Evolutionary conservation across 1,140 invertebrate genomes (phyloP).

Genomic region (Limonius californicus): DNA sequence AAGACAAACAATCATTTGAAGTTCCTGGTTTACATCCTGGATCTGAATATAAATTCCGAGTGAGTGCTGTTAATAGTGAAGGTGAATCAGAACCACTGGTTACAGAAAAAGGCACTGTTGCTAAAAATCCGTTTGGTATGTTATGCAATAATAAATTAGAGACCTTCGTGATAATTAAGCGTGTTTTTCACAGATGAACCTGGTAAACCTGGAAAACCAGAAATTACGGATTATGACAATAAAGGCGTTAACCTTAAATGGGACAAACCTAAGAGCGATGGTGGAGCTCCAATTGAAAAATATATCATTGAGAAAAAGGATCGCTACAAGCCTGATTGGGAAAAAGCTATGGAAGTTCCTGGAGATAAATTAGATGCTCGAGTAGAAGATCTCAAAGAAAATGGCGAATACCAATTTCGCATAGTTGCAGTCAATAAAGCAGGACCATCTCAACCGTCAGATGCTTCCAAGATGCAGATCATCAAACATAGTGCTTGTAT

Average conservation of each 20-base stretch:
- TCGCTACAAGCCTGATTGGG: slow-evolving; percentile 73
- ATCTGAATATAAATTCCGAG: slow-evolving; percentile 93
- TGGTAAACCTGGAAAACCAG: slow-evolving; percentile 83
- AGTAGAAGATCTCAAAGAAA: slow-evolving; percentile 84
- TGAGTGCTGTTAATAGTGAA: slow-evolving; percentile 92
- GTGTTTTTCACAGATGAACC: slow-evolving; percentile 62
- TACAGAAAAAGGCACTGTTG: slow-evolving; percentile 77
- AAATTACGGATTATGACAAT: slow-evolving; percentile 90
- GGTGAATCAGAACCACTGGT: slow-evolving; percentile 92
- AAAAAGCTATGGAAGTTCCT: slow-evolving; percentile 74
- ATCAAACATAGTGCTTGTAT: slow-evolving; percentile 86
- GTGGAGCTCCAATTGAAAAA: slow-evolving; percentile 92
- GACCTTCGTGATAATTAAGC: not conserved
- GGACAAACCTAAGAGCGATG: slow-evolving; percentile 86
- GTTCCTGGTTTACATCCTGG: slow-evolving; percentile 88
- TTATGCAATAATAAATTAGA: slow-evolving; percentile 17
- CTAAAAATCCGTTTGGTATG: slow-evolving; percentile 96
- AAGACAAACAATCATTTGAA: slow-evolving; percentile 75
- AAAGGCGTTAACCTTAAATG: slow-evolving; percentile 92
- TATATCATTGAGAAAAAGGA: slow-evolving; percentile 98
- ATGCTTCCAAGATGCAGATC: slow-evolving; percentile 87
- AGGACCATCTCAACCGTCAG: slow-evolving; percentile 88
- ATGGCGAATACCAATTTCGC: slow-evolving; percentile 92
- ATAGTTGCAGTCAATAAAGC: slow-evolving; percentile 96
- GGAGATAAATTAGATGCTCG: slow-evolving; percentile 73